These are phyloP conservation scores for Megatriorchis doriae DNA, from an alignment of 2,113 vertebrate genomes.

Conservation along the genomic window DNA sequence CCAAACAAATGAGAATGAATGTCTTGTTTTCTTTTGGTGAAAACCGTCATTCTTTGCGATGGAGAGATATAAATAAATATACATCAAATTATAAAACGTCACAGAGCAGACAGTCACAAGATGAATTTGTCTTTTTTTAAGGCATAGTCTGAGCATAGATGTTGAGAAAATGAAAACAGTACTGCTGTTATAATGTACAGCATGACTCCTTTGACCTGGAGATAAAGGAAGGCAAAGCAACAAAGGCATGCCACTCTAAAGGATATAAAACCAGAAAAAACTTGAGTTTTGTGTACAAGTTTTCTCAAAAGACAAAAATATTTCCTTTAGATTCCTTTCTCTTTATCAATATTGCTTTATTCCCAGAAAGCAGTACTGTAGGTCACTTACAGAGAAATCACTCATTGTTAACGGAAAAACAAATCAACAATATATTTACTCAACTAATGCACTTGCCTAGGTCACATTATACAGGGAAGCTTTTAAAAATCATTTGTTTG, in stretches of 20 bases:
- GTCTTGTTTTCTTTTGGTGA: constrained; percentile 25
- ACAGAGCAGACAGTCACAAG: constrained; percentile 34
- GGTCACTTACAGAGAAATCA: constrained; percentile 10
- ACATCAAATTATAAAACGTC: constrained; percentile 37
- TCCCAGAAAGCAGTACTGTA: constrained; percentile 3
- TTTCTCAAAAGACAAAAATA: neutral
- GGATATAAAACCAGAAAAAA: constrained; percentile 28
- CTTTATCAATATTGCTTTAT: neutral
- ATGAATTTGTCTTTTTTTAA: constrained; percentile 53
- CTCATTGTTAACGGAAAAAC: constrained; percentile 35
- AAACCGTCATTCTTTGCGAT: constrained; percentile 38
- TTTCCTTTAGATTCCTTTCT: neutral
- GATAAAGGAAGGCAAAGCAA: constrained; percentile 52
- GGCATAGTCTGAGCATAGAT: constrained; percentile 3
- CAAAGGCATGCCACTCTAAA: constrained; percentile 13
- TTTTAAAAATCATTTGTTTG: constrained; percentile 46
- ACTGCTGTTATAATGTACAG: constrained; percentile 11
- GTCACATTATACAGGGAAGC: constrained; percentile 9
- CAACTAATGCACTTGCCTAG: constrained; percentile 14
- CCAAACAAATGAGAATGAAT: constrained; percentile 43
- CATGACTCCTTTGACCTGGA: constrained; percentile 53
- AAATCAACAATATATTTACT: constrained; percentile 16
- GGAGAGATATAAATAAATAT: constrained; percentile 56
- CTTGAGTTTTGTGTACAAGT: neutral
- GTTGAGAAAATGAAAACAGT: constrained; percentile 16